phyloP scores from a whole-genome alignment of 2,888 invertebrate species.

The Busseola fusca region DNA sequence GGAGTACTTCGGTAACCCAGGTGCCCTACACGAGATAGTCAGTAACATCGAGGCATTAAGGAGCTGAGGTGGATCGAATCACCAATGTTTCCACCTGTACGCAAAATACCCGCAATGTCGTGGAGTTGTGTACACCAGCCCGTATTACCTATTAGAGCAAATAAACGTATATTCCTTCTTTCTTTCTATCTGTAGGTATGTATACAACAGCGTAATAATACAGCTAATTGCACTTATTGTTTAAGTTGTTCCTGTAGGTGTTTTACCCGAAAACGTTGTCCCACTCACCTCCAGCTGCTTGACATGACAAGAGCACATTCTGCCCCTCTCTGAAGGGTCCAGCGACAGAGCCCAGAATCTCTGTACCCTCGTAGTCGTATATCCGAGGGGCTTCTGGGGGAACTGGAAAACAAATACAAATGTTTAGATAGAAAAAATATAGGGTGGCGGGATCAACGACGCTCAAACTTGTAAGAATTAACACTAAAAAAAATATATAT shows the following conservation, averaged over 20 bases:
- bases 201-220: not conserved
- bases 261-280: not conserved
- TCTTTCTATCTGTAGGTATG: too few species aligned
- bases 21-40: too few species aligned
- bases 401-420: constrained; percentile 87
- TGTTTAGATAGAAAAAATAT: not conserved
- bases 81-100: too few species aligned
- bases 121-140: too few species aligned
- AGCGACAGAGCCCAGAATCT: constrained; percentile 92
- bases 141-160: too few species aligned
- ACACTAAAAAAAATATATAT: too few species aligned
- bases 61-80: too few species aligned
- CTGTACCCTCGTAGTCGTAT: constrained; percentile 94
- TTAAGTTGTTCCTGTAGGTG: not conserved
- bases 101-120: too few species aligned
- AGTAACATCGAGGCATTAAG: too few species aligned
- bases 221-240: not conserved
- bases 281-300: constrained; percentile 94
- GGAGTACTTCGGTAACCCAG: too few species aligned
- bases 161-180: too few species aligned
- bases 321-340: constrained; percentile 96
- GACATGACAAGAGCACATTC: constrained; percentile 94
- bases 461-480: too few species aligned
- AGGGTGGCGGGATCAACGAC: not conserved
- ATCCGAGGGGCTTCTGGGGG: constrained; percentile 94